phyloP scores from a whole-genome alignment of 2,888 invertebrate species.

The Acanthosepion pharaonis region DNA sequence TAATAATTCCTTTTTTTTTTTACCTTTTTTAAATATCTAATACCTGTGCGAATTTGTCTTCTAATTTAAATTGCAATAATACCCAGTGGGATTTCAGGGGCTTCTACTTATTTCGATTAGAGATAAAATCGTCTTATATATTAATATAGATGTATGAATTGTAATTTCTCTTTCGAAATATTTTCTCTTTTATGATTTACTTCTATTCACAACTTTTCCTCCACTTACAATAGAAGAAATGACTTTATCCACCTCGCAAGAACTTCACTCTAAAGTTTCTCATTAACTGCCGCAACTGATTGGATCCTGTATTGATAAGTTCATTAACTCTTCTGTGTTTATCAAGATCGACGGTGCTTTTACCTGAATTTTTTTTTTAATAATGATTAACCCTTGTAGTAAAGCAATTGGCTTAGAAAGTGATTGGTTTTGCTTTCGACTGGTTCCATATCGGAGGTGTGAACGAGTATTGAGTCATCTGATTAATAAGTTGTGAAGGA shows the following conservation, averaged over 20 bases:
- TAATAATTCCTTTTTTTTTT: too few relatives aligned
- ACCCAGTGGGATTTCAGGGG: too few relatives aligned
- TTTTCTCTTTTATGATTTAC: not conserved
- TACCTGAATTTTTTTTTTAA: not conserved
- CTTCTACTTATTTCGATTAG: too few relatives aligned
- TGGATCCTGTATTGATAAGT: not conserved
- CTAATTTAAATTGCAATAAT: not conserved
- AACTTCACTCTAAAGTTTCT: not conserved
- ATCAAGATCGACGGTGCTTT: not conserved
- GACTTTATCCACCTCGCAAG: not conserved
- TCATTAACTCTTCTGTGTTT: not conserved
- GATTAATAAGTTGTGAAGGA: not conserved
- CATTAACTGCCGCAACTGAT: not conserved
- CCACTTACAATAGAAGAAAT: not conserved
- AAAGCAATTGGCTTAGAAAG: not conserved
- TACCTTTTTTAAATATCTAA: too few relatives aligned
- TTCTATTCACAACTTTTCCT: not conserved
- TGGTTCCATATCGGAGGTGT: not conserved
- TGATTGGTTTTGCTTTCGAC: not conserved
- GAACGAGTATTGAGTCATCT: not conserved
- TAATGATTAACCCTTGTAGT: not conserved
- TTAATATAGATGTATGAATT: not conserved
- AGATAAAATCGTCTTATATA: not conserved
- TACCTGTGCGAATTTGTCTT: too few relatives aligned
- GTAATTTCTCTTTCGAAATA: not conserved